A percentile compares a stretch with the other conserved stretches of the same genome.
Conservation (phyloP, 2,888 invertebrate species). For the Chorisops tibialis region DNA sequence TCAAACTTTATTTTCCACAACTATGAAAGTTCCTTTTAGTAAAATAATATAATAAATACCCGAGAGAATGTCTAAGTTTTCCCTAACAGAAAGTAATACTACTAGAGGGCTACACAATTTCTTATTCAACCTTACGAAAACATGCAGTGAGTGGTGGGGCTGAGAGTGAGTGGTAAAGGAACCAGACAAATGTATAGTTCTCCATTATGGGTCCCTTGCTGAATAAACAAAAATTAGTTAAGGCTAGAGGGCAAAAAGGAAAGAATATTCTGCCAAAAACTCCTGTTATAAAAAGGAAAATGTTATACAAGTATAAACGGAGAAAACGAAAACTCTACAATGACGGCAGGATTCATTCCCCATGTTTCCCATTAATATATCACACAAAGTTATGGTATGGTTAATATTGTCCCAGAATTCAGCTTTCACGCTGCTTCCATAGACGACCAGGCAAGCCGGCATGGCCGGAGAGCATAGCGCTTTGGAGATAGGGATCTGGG, state of each 20-base stretch:
- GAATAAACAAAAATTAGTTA: constrained; percentile 23
- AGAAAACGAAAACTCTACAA: constrained; percentile 10
- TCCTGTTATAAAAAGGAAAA: background rate
- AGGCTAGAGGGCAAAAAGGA: constrained; percentile 7
- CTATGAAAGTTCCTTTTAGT: too few relatives aligned
- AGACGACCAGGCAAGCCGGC: constrained; percentile 17
- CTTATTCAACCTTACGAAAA: constrained; percentile 1
- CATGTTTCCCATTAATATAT: constrained; percentile 29
- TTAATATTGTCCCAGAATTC: constrained; percentile 27
- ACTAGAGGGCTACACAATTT: background rate
- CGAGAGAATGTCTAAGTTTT: constrained; percentile 5
- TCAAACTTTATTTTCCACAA: too few relatives aligned
- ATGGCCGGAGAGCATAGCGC: constrained; percentile 8
- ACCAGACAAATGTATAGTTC: background rate
- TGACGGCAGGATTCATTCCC: constrained; percentile 12
- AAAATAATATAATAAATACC: background rate
- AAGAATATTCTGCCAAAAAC: background rate
- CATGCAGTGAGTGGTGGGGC: background rate
- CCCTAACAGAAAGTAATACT: background rate
- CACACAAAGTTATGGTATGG: constrained; percentile 28
- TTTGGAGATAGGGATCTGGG: constrained; percentile 13
- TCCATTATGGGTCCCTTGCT: constrained; percentile 19
- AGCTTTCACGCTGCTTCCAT: constrained; percentile 6
- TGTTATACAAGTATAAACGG: background rate
- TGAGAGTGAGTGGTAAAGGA: too few relatives aligned